Conservation (phyloP, 1,140 invertebrate genomes). For the Caerostris darwini region DNA sequence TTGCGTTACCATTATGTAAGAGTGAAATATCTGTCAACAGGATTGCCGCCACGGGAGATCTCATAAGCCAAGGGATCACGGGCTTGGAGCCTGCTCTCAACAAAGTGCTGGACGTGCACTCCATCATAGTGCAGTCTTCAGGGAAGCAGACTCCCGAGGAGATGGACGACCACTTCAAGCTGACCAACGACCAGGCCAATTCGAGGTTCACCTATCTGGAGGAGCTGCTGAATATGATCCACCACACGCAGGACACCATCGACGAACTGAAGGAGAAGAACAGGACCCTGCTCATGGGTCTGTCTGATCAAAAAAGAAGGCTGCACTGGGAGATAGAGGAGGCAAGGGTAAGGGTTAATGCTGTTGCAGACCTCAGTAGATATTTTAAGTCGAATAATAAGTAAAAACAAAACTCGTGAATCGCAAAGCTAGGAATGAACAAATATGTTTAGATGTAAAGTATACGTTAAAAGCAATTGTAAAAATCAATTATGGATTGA, state of each 20-base stretch:
- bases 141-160: background rate
- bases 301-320: conserved; percentile 7
- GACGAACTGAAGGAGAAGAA: conserved; percentile 38
- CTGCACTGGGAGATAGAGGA: conserved; percentile 58
- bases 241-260: conserved; percentile 20
- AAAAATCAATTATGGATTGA: no score
- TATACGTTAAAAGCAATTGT: no score
- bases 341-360: background rate
- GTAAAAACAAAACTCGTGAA: no score
- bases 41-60: conserved; percentile 12
- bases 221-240: conserved; percentile 22
- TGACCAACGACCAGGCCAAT: background rate
- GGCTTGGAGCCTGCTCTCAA: conserved; percentile 34
- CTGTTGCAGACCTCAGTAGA: background rate
- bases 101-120: background rate
- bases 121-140: background rate
- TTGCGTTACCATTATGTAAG: no score
- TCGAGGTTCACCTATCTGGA: conserved; percentile 58
- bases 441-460: no score
- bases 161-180: conserved; percentile 23
- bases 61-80: conserved; percentile 52
- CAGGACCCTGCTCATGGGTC: background rate
- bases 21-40: background rate
- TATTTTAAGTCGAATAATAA: no score
- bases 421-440: no score